A percentile compares a stretch with the other conserved stretches of the same genome.
Evolutionary conservation across 2,797 vertebrate species (phyloP).

Genomic region (Scolopax rusticola): DNA sequence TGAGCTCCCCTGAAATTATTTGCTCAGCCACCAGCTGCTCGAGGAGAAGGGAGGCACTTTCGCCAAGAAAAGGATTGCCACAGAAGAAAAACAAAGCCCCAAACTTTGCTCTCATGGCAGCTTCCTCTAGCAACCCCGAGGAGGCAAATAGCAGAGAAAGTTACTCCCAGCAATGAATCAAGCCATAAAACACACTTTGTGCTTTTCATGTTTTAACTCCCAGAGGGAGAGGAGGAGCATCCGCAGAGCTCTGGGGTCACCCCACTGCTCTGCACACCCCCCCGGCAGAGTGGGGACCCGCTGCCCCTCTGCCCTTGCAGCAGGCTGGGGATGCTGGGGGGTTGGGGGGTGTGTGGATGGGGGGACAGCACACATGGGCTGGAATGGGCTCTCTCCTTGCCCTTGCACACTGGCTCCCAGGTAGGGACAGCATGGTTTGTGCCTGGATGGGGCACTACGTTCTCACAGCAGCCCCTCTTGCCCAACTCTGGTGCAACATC

Average conservation of each 20-base stretch:
- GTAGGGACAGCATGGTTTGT: background rate
- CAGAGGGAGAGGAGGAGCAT: rapidly evolving
- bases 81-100: conserved; percentile 11
- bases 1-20: conserved; percentile 1
- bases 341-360: background rate
- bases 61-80: conserved; percentile 33
- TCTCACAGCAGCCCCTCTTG: background rate
- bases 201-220: background rate
- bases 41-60: background rate
- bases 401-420: background rate
- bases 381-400: background rate
- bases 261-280: background rate
- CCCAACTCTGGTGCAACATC: background rate
- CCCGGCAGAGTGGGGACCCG: rapidly evolving
- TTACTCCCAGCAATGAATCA: background rate
- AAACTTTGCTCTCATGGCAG: background rate
- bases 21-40: conserved; percentile 30
- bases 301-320: background rate
- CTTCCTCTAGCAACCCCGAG: background rate
- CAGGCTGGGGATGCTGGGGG: background rate
- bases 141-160: background rate
- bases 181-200: background rate
- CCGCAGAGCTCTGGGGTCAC: background rate
- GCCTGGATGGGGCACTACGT: rapidly evolving
- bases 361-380: background rate